Conservation (phyloP, 92 coral and sea anemone genomes). For the Epizoanthus fatuus region DNA sequence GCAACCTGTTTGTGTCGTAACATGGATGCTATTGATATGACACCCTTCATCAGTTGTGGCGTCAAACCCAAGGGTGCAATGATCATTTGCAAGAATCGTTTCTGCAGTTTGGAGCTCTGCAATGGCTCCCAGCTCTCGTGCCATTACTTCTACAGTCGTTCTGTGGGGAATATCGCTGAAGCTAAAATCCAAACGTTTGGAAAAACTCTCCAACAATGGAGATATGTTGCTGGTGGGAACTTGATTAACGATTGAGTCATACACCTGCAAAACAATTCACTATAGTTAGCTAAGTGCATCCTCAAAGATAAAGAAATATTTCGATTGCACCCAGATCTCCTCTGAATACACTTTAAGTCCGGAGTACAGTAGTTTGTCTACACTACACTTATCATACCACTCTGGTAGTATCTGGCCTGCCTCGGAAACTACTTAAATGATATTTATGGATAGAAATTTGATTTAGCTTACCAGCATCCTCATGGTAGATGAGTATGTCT, state of each 20-base stretch:
- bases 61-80: conserved; percentile 6
- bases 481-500: conserved; percentile 13
- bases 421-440: background rate
- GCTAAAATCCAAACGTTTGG: background rate
- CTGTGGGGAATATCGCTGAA: conserved; percentile 2
- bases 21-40: conserved; percentile 5
- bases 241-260: conserved; percentile 3
- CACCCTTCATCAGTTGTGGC: conserved; percentile 5
- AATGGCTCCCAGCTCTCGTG: too few species aligned
- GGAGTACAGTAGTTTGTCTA: too few species aligned
- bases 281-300: background rate
- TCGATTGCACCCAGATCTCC: too few species aligned
- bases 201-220: background rate
- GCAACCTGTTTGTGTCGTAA: background rate
- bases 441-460: background rate
- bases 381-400: too few species aligned
- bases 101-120: too few species aligned
- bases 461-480: background rate
- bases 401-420: background rate
- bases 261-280: background rate
- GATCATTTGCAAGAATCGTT: background rate
- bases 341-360: too few species aligned
- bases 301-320: background rate
- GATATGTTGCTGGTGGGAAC: background rate
- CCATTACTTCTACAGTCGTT: background rate